Percentiles rank a stretch among this genome's conserved stretches.
phyloP scores from a whole-genome alignment of 1,140 invertebrate genomes.

The Panagrolaimus sp. region DNA sequence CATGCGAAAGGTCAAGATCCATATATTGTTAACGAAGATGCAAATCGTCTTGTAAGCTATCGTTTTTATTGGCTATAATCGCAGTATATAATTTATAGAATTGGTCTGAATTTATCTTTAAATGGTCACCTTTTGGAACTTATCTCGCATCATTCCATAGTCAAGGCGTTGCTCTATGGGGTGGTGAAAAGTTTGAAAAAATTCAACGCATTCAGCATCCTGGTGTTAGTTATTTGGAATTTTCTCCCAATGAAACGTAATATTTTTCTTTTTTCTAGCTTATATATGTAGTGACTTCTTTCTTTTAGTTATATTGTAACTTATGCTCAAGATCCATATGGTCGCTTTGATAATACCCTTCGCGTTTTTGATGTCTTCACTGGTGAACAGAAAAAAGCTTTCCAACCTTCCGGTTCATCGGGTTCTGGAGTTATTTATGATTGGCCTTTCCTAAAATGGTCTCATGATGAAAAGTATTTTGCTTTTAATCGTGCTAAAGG shows the following conservation, averaged over 20 bases:
- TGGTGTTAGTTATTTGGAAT: slow-evolving; percentile 88
- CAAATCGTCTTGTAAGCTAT: background rate
- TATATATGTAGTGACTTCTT: background rate
- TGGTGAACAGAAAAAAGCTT: slow-evolving; percentile 53
- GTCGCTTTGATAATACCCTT: slow-evolving; percentile 39
- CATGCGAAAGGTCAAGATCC: slow-evolving; percentile 42
- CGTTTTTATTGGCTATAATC: too few relatives aligned
- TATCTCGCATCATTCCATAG: slow-evolving; percentile 91
- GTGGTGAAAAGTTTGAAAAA: slow-evolving; percentile 82
- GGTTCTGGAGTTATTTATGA: slow-evolving; percentile 31
- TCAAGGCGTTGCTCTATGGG: slow-evolving; percentile 91
- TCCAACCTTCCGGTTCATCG: slow-evolving; percentile 38
- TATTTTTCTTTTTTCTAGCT: background rate
- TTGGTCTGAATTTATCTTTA: slow-evolving; percentile 89
- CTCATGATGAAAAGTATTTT: slow-evolving; percentile 90
- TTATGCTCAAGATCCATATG: slow-evolving; percentile 38
- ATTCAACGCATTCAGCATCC: slow-evolving; percentile 83
- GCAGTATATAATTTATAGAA: slow-evolving; percentile 50
- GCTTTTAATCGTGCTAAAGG: slow-evolving; percentile 60
- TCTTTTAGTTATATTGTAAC: slow-evolving; percentile 53
- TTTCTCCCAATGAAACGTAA: slow-evolving; percentile 80
- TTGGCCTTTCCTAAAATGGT: slow-evolving; percentile 68
- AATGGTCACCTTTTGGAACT: slow-evolving; percentile 93
- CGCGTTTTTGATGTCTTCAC: slow-evolving; percentile 57
- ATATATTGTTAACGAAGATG: slow-evolving; percentile 27